Evolutionary conservation across 2,113 vertebrate species (phyloP).

Genomic region (Scomber scombrus): DNA sequence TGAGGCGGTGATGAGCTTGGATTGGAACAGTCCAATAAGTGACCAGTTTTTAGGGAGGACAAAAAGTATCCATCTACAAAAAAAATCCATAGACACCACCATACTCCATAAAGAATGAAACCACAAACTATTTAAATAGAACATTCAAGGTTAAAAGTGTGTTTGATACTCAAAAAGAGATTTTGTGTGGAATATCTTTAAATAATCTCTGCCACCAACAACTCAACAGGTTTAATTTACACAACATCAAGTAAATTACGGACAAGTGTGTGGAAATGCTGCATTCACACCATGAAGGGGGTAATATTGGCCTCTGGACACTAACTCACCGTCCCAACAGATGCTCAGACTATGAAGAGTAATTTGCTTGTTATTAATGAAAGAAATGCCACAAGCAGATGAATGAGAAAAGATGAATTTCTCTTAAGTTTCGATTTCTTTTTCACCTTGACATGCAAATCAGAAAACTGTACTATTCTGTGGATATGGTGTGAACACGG

Average conservation of each 20-base stretch:
- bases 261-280: slow-evolving; percentile 16
- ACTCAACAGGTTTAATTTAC: slow-evolving; percentile 9
- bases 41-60: not conserved
- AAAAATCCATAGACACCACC: not conserved
- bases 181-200: slow-evolving; percentile 9
- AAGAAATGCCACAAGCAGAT: too few species aligned
- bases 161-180: not conserved
- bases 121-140: not conserved
- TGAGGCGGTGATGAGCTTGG: not conserved
- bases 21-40: not conserved
- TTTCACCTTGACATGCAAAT: too few species aligned
- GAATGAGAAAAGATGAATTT: not conserved
- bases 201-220: not conserved
- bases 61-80: not conserved
- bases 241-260: slow-evolving; percentile 20
- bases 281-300: slow-evolving; percentile 60
- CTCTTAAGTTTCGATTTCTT: not conserved
- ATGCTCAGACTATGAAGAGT: not conserved
- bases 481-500: slow-evolving; percentile 56
- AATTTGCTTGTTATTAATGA: not conserved
- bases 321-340: not conserved
- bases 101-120: slow-evolving; percentile 7
- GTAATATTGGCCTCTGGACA: too few species aligned
- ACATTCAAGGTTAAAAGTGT: not conserved
- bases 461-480: not conserved